Conservation (phyloP, 2,113 vertebrate genomes). For the Psittacara wagleri region DNA sequence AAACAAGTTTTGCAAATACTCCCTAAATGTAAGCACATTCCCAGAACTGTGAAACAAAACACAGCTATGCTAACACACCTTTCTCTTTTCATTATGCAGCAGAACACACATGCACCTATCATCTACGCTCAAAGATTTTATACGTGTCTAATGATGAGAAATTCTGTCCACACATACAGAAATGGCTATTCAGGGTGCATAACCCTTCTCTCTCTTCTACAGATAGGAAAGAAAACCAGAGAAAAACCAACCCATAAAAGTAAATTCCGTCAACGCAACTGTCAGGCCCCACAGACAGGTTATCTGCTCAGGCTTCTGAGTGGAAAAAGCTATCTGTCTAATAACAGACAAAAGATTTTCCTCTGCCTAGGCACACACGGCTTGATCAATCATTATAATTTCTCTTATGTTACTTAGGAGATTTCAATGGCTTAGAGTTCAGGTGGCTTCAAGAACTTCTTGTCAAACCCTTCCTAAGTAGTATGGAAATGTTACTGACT, state of each 20-base stretch:
- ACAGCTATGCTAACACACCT: not conserved
- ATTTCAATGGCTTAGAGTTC: not conserved
- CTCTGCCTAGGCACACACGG: not conserved
- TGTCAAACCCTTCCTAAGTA: not conserved
- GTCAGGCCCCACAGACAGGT: not conserved
- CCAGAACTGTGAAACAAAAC: not conserved
- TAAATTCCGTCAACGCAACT: not conserved
- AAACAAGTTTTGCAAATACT: not conserved
- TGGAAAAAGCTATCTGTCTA: not conserved
- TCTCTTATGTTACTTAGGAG: not conserved
- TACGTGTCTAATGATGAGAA: rapidly evolving
- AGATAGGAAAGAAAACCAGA: rapidly evolving
- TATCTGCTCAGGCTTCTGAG: not conserved
- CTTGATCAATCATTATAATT: not conserved
- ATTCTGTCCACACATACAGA: rapidly evolving
- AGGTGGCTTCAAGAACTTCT: not conserved
- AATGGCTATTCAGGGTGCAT: not conserved
- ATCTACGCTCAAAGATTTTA: not conserved
- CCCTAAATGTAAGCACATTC: not conserved
- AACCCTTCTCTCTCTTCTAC: rapidly evolving
- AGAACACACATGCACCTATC: not conserved
- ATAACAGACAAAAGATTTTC: not conserved
- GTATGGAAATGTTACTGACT: not conserved
- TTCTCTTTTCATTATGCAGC: not conserved
- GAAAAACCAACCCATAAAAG: not conserved